phyloP scores from a whole-genome alignment of 2,888 invertebrate species.

The Aromia moschata region DNA sequence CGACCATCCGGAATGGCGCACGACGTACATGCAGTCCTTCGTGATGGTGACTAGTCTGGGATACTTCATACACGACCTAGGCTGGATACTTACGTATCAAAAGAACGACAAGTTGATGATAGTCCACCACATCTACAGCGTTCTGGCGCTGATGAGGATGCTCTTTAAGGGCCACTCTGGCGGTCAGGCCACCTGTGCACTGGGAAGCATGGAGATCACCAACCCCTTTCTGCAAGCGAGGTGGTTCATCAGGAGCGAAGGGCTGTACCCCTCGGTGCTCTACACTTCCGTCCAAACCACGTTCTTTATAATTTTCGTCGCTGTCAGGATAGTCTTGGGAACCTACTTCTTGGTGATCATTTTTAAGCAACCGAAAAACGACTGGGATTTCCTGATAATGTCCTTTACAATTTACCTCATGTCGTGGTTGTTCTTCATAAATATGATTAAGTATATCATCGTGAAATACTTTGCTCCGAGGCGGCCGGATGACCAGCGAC shows the following conservation, averaged over 20 bases:
- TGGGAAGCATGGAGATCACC: constrained; percentile 70
- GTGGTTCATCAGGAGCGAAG: constrained; percentile 69
- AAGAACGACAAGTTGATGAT: constrained; percentile 63
- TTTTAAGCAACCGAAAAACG: constrained; percentile 61
- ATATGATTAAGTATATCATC: constrained; percentile 52
- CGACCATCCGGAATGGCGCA: constrained; percentile 51
- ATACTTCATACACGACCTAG: constrained; percentile 71
- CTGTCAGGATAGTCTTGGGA: constrained; percentile 66
- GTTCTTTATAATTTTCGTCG: constrained; percentile 65
- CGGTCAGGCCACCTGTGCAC: constrained; percentile 66
- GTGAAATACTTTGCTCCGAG: constrained; percentile 44
- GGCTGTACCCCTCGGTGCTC: constrained; percentile 62
- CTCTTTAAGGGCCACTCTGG: constrained; percentile 65
- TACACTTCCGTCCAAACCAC: constrained; percentile 64
- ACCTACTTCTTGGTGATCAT: constrained; percentile 64
- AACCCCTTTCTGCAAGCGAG: constrained; percentile 71
- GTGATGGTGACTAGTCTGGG: constrained; percentile 70
- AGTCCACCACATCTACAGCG: constrained; percentile 66
- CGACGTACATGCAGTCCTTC: constrained; percentile 50
- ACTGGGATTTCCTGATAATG: constrained; percentile 56
- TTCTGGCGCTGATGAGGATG: constrained; percentile 65
- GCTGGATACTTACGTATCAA: constrained; percentile 60
- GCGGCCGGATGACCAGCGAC: neutral
- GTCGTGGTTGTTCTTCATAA: constrained; percentile 57
- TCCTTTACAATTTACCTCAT: constrained; percentile 54